Conservation (phyloP, 2,797 vertebrate species). For the Parambassis ranga region DNA sequence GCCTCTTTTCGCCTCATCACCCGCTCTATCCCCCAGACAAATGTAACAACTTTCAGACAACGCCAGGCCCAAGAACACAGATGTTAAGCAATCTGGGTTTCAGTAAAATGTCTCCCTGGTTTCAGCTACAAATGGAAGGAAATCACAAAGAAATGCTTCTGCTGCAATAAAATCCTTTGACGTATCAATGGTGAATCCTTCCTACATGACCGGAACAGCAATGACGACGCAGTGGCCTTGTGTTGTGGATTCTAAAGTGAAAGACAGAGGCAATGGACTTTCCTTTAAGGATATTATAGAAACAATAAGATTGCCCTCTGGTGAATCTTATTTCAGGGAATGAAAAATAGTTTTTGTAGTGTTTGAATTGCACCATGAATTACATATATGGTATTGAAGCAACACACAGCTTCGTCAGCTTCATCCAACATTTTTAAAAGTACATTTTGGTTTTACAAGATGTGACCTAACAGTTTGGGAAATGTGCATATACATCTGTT, state of each 20-base stretch:
- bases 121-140: slow-evolving; percentile 56
- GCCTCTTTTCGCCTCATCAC: slow-evolving; percentile 59
- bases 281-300: too few relatives aligned
- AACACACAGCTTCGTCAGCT: too few relatives aligned
- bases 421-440: too few relatives aligned
- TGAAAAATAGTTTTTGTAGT: too few relatives aligned
- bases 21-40: slow-evolving; percentile 56
- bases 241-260: slow-evolving; percentile 41
- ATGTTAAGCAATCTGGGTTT: slow-evolving; percentile 70
- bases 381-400: too few relatives aligned
- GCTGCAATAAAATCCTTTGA: slow-evolving; percentile 52
- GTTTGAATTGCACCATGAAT: too few relatives aligned
- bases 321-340: too few relatives aligned
- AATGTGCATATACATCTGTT: too few relatives aligned
- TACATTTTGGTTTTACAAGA: background rate
- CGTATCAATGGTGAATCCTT: slow-evolving; percentile 62
- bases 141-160: slow-evolving; percentile 48
- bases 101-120: slow-evolving; percentile 60
- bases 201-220: slow-evolving; percentile 48
- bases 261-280: slow-evolving; percentile 31
- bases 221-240: slow-evolving; percentile 37
- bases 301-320: too few relatives aligned
- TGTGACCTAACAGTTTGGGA: too few relatives aligned
- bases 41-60: slow-evolving; percentile 59
- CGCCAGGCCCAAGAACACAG: slow-evolving; percentile 48